phyloP scores from a whole-genome alignment of 2,113 vertebrate genomes.

The Bothrops jararaca region DNA sequence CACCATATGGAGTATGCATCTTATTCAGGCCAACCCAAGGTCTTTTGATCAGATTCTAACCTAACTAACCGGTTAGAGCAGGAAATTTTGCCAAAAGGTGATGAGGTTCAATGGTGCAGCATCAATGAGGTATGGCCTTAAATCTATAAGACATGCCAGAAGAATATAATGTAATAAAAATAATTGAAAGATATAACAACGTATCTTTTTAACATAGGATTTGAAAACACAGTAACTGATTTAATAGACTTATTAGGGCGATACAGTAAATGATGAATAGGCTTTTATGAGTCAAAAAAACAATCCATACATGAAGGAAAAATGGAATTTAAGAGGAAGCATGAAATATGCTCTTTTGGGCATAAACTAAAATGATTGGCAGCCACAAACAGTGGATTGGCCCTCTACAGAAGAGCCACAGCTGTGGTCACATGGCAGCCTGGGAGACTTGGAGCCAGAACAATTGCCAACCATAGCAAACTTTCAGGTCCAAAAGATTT shows the following conservation, averaged over 20 bases:
- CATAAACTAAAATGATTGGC: not conserved
- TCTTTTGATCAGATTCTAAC: slow-evolving; percentile 9
- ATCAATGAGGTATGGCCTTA: slow-evolving; percentile 15
- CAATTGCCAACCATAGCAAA: not conserved
- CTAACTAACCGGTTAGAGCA: slow-evolving; percentile 21
- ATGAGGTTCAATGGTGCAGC: slow-evolving; percentile 24
- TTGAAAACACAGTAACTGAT: not conserved
- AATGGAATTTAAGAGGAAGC: not conserved
- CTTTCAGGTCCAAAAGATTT: not conserved
- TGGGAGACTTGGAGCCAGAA: not conserved
- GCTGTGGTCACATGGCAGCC: not conserved
- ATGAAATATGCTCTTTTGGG: not conserved
- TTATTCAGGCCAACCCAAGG: not conserved
- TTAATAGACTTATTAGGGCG: not conserved
- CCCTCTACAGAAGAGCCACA: not conserved
- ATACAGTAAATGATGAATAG: not conserved
- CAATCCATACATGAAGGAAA: not conserved
- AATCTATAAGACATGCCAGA: not conserved
- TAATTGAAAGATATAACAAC: not conserved
- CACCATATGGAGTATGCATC: not conserved
- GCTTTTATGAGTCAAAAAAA: not conserved
- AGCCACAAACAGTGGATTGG: not conserved
- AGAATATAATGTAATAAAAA: slow-evolving; percentile 15
- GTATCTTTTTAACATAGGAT: slow-evolving; percentile 4
- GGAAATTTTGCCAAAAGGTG: slow-evolving; percentile 7